Conservation (phyloP, 2,797 vertebrate genomes). For the Silurus aristotelis region DNA sequence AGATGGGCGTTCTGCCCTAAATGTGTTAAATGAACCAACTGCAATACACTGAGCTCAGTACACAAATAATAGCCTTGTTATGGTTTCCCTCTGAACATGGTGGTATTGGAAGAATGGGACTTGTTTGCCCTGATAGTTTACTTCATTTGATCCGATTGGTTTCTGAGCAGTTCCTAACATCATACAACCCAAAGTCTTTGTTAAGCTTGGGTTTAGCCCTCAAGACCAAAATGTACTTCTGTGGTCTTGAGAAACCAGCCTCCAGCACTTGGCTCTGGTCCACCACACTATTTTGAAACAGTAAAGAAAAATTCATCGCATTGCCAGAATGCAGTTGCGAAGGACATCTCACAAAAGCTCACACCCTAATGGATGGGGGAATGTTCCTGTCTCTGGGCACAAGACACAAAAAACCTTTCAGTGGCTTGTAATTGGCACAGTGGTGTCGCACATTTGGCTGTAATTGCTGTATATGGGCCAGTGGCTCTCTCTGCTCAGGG, state of each 20-base stretch:
- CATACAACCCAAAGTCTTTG: neutral
- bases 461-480: conserved; percentile 46
- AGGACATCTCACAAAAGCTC: neutral
- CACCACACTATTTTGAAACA: conserved; percentile 20
- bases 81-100: conserved; percentile 13
- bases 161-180: neutral
- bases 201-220: conserved; percentile 1
- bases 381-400: conserved; percentile 3
- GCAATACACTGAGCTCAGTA: conserved; percentile 2
- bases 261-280: conserved; percentile 13
- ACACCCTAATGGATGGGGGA: conserved; percentile 23
- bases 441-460: conserved; percentile 46
- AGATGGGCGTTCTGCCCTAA: conserved; percentile 38
- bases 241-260: conserved; percentile 9
- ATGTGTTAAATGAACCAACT: conserved; percentile 48
- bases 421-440: conserved; percentile 46
- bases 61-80: conserved; percentile 15
- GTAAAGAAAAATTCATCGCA: neutral
- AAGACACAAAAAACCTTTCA: conserved; percentile 37
- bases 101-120: neutral
- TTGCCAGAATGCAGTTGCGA: neutral
- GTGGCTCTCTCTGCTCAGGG: conserved; percentile 6
- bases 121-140: neutral
- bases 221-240: neutral
- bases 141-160: neutral